Evolutionary conservation across 2,888 invertebrate species (phyloP).

Genomic region (Epicampocera succincta): DNA sequence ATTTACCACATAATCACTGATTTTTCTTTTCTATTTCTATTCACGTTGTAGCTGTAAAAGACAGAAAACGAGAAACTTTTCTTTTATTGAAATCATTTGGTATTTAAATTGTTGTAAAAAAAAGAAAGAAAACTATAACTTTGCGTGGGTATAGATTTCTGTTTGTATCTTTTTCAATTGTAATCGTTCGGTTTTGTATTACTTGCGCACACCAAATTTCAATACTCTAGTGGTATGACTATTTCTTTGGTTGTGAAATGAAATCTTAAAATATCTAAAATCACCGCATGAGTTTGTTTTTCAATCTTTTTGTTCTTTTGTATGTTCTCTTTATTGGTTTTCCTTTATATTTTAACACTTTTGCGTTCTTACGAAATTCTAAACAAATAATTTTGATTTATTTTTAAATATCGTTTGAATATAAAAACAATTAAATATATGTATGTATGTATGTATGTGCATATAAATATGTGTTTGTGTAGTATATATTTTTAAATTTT

Average conservation of each 20-base stretch:
- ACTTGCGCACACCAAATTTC: constrained; percentile 44
- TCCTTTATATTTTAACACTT: constrained; percentile 11
- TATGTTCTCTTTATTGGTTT: constrained; percentile 1
- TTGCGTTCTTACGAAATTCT: constrained; percentile 53
- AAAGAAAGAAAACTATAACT: constrained; percentile 41
- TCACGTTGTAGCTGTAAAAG: constrained; percentile 39
- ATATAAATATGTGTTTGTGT: background rate
- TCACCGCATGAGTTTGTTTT: constrained; percentile 69
- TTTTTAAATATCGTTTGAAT: background rate
- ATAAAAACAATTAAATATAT: background rate
- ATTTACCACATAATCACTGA: constrained; percentile 44
- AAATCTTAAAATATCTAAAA: constrained; percentile 81
- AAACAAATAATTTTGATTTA: constrained; percentile 33
- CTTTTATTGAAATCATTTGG: constrained; percentile 4
- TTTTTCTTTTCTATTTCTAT: constrained; percentile 1
- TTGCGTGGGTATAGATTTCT: constrained; percentile 65
- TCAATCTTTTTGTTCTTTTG: background rate
- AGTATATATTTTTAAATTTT: too few relatives aligned
- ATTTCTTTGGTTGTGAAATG: constrained; percentile 73
- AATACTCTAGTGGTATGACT: constrained; percentile 14
- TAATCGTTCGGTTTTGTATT: constrained; percentile 60
- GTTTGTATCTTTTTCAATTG: constrained; percentile 38
- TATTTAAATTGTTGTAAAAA: constrained; percentile 21
- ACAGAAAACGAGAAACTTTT: constrained; percentile 14
- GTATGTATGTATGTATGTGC: background rate